Base-by-base conservation (phyloP, 2,797 vertebrate species). In the Spinus pinus region DNA sequence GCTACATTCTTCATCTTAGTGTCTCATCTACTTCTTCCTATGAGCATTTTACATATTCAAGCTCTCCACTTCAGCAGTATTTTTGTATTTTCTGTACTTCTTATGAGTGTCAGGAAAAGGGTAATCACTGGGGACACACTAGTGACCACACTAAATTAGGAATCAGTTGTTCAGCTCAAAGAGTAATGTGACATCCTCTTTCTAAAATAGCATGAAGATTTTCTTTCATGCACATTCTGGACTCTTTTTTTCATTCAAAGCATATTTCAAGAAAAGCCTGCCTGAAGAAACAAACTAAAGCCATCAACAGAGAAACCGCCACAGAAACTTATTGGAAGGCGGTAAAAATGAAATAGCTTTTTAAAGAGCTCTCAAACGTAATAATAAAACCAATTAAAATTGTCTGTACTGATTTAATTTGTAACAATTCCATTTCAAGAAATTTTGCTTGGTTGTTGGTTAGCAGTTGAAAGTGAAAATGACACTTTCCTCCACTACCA, bases 111-210 rank as follows among this genome's bases (percentile, higher is more conserved):
- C 70, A 88, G 60, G 62, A 61, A 83, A 94, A 75, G 22, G 31
- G 64, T 7, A 67, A 70, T 37, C 57, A 82, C 64, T 53, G 47
- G 73, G 85, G 37, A 57, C 56, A 62, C 46, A 28, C 30, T 44
- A 81, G 42, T 53, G 78, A 82, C 80, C 83, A 62, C 56, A 75
- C 66, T 81, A 92, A 88, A 91, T 78, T 74, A 93, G 82, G 91
- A 50, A 60, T 77, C 78, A 83, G 62, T 88, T 75, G 83, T 65
- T 80, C 66, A 86, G 86, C 69, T 81, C 33, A 12, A 90, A 89
- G 67, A 84, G 46, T 91, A 88, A 94, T 31, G 73, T 81, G 92
- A 94, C 81, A 84, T 70, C 20, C 81, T 84, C 79, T 12, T 90
- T 86, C 81, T 71, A 90, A 86, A 90, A 91, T 14, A 79, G 81